Evolutionary conservation across 2,113 vertebrate genomes (phyloP), one percentile per base, ranked within the genome.

Genomic region (Sylvia atricapilla): DNA sequence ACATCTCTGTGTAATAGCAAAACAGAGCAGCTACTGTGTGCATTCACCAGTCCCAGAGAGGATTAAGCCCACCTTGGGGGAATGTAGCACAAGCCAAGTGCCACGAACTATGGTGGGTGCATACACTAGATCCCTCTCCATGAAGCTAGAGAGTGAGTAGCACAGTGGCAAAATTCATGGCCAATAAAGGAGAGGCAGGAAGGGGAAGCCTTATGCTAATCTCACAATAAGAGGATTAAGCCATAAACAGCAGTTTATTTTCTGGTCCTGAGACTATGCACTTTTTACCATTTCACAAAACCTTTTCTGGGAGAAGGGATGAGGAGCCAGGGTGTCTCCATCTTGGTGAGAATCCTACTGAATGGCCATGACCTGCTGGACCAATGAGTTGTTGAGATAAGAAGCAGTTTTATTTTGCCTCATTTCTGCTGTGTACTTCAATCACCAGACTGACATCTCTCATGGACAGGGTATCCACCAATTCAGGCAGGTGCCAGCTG

Each of bases 301-400:
- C 1, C 8, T 13, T 84, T 52, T 47, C 5, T 7, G 43, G 43
- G n/a, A 67, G 28, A 70, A 67, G 23, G 28, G 17, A 72, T 30
- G 33, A 87, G 25, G 19, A 82, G 20, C 5, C 11, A 72, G 23
- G 12, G 23, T 19, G 14, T 14, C 13, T 81, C 25, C 13, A 22
- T 49, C 50, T 84, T 6, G 1, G 23, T 49, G 49, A 80, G 50
- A 68, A 62, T 74, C 31, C 39, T 23, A 10, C 31, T 55, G 33
- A 56, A 56, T n/a, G 0, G 5, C 50, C 2, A 1, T 49, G 64
- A 81, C 33, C 35, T 67, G 23, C 72, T 39, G 59, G 84, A 88
- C 9, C 50, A 49, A 27, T 2, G 37, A 31, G 24, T 4, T n/a
- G 15, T 35, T 0, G 0, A 44, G 52, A 28, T 39, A 37, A 59